Base-by-base conservation (phyloP, 2,113 vertebrate genomes). In the Rana temporaria region DNA sequence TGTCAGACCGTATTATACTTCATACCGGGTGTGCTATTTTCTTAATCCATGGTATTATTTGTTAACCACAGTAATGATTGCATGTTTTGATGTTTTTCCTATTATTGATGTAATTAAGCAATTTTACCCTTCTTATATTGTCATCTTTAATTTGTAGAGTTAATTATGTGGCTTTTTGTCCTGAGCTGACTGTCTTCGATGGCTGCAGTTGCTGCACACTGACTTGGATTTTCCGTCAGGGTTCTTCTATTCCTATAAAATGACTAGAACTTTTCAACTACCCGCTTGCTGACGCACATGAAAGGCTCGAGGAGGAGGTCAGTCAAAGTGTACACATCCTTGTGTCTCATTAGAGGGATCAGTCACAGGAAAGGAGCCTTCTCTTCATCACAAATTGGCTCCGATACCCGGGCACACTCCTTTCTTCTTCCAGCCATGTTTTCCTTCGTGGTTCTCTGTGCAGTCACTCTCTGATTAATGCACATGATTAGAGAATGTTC, bases 281-380 rank as follows among this genome's bases (percentile, higher is more conserved):
- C 53, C 42, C 77, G 22, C 56, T 48, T 62, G 55, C 56, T 70
- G 56, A 71, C 26, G 55, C 32, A 80, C 78, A 62, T 70, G 32
- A 80, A 80, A 80, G 78, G 22, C 67, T 38, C 11, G 4, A 19
- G 9, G 53, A 59, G 18, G 65, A 60, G 78, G 65, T 79, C 64
- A 79, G 26, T 69, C 53, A 59, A 22, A 70, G 78, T 62, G 78
- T 70, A 62, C 24, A 62, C 55, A 70, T 80, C 66, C 55, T 80
- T 62, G 38, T 68, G 64, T 70, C 56, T 80, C 66, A 80, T 79
- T 79, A 79, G 32, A 22, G 55, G 77, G 64, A 79, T 79, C 64
- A 56, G 53, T 32, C 63, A 59, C 77, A 79, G 77, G 76, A 79
- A 68, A 66, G 57, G 34, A 12, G 52, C 38, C 60, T 80, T 80